These are phyloP conservation scores for Archegozetes longisetosus DNA, from an alignment of 1,140 invertebrate species.

Conservation along the genomic window DNA sequence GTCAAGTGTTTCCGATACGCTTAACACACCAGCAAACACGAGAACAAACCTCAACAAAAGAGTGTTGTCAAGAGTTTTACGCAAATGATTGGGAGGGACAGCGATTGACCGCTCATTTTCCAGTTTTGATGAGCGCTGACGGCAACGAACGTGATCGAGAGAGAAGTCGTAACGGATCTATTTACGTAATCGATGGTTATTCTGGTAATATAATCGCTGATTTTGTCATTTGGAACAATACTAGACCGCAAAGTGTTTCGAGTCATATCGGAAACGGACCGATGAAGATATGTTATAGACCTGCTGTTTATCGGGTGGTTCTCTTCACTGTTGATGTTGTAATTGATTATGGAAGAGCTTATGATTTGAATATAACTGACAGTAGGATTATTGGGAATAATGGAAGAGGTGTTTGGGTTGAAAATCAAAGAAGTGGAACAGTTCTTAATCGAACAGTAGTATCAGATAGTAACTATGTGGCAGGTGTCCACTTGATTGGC, in stretches of 20 bases:
- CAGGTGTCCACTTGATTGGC: constrained; percentile 63
- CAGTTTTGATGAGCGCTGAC: constrained; percentile 43
- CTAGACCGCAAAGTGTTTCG: constrained; percentile 64
- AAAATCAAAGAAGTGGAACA: constrained; percentile 62
- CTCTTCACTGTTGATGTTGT: constrained; percentile 55
- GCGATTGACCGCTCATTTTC: constrained; percentile 61
- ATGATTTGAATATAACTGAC: constrained; percentile 70
- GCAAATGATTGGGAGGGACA: constrained; percentile 40
- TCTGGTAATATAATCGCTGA: background rate
- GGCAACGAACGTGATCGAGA: constrained; percentile 43
- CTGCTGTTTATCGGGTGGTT: constrained; percentile 37
- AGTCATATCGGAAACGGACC: constrained; percentile 33
- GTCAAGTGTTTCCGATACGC: constrained; percentile 21
- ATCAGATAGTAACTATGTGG: constrained; percentile 69
- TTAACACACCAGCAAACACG: constrained; percentile 19
- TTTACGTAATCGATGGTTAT: constrained; percentile 58
- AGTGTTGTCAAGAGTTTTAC: constrained; percentile 21
- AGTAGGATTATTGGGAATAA: constrained; percentile 71
- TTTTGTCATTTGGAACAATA: constrained; percentile 41
- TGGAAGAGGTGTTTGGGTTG: constrained; percentile 72
- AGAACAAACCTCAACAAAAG: background rate
- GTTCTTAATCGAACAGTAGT: constrained; percentile 61
- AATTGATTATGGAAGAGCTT: constrained; percentile 51
- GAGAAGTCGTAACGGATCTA: constrained; percentile 35
- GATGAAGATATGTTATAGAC: constrained; percentile 16